Percentiles rank a stretch among this genome's conserved stretches.
phyloP scores from a whole-genome alignment of 2,797 vertebrate genomes.

The Danio aesculapii region DNA sequence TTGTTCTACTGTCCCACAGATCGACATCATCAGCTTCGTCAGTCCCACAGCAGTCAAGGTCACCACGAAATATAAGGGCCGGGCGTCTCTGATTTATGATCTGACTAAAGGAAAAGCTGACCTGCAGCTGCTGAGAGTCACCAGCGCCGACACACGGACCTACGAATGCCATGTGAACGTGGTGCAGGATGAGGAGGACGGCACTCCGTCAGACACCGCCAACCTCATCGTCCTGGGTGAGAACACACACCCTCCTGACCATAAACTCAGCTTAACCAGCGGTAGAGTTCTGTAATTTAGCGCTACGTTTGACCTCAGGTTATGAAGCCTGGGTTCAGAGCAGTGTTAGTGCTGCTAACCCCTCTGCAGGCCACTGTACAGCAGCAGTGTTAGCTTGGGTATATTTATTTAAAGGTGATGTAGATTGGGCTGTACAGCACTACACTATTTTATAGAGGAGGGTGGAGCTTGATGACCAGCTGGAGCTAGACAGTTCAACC shows the following conservation, averaged over 20 bases:
- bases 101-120: slow-evolving; percentile 1
- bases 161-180: slow-evolving; percentile 67
- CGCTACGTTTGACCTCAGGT: no score
- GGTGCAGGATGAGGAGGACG: slow-evolving; percentile 16
- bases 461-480: no score
- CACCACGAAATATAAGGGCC: fast-evolving
- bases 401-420: no score
- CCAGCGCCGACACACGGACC: slow-evolving; percentile 56
- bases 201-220: not conserved
- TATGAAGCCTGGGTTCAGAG: no score
- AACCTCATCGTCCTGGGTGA: slow-evolving; percentile 76
- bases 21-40: not conserved
- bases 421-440: no score
- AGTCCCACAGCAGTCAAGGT: slow-evolving; percentile 1
- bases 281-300: no score
- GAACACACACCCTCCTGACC: not conserved
- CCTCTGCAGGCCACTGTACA: no score
- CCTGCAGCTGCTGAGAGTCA: slow-evolving; percentile 64
- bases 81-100: slow-evolving; percentile 10
- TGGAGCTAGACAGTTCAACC: no score
- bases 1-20: slow-evolving; percentile 56
- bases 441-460: no score
- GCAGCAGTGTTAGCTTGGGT: no score
- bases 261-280: no score
- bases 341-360: no score